Base-by-base conservation (phyloP, 2,113 vertebrate genomes). In the Heterochromis multidens region DNA sequence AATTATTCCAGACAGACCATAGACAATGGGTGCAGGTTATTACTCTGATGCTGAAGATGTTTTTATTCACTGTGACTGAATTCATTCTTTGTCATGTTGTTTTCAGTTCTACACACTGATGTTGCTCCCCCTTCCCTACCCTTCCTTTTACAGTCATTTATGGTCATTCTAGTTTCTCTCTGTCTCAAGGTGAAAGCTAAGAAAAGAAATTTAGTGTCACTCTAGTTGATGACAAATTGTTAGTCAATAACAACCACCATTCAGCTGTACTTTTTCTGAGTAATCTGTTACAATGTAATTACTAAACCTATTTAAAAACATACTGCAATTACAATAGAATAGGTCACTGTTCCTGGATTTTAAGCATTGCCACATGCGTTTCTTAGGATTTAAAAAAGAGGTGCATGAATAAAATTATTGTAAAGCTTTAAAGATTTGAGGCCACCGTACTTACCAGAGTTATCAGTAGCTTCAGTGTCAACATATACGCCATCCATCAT, bases 391-490 rank as follows among this genome's bases (percentile, higher is more conserved):
- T 29, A 25, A 29, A 29, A 49, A 25, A 21, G 25, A 52, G 67
- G 29, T 52, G 10, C 23, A 29, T 1, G 10, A 52, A 74, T 74
- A 52, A 74, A 52, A 13, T 31, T 27, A 74, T 31, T 8, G 52
- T 43, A 74, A 52, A 52, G 10, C 43, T 52, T 74, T 5, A 13
- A 29, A 5, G n/a, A 52, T 67, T 17, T 59, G 2, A 46, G 16
- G 9, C 56, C 5, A 3, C 1, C 25, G 16, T 1, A 40, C 94
- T 81, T 92, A 98, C 97, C 97, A 0, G 29, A 91, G 16, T 87
- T 87, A 90, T 98, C 97, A 2, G 89, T 91, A 65, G 96, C 91
- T 29, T 97, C 95, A 33, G 97, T 93, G 4, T 97, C 94, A 27
- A 98, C 82, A 17, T 91, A 40, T 49, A 95, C 52, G 0, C 97